phyloP scores from a whole-genome alignment of 2,888 invertebrate genomes.

The Pterostichus niger region DNA sequence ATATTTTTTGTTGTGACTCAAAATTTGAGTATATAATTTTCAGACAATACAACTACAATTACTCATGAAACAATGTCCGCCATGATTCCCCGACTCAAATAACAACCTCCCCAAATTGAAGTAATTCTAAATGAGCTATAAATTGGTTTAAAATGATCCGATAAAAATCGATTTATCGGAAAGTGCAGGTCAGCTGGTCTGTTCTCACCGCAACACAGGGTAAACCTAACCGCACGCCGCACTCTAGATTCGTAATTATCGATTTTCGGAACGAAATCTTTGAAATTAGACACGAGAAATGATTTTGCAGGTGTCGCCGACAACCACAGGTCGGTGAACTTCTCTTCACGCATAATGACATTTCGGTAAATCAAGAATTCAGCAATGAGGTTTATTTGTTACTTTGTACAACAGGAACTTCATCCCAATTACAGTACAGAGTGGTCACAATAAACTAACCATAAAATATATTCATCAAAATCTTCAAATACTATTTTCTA shows the following conservation, averaged over 20 bases:
- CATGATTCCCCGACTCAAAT: no score
- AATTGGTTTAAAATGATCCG: slow-evolving; percentile 48
- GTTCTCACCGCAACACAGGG: slow-evolving; percentile 11
- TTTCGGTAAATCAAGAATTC: slow-evolving; percentile 11
- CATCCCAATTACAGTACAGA: no score
- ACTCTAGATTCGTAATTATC: slow-evolving; percentile 41
- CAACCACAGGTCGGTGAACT: slow-evolving; percentile 25
- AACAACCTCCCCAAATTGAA: background rate
- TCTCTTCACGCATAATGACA: slow-evolving; percentile 43
- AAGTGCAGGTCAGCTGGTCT: slow-evolving; percentile 35
- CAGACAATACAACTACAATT: no score
- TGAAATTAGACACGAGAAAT: slow-evolving; percentile 52
- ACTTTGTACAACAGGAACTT: no score
- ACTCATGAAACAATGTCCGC: no score
- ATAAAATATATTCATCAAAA: no score
- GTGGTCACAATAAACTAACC: no score
- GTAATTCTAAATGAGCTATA: slow-evolving; percentile 25
- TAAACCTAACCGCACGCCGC: slow-evolving; percentile 50
- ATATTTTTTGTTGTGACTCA: no score
- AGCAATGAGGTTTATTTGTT: no score
- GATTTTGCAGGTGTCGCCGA: slow-evolving; percentile 31
- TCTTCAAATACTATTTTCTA: no score
- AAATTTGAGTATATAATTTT: no score
- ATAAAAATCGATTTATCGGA: slow-evolving; percentile 60
- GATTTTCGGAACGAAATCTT: slow-evolving; percentile 59